Conservation (phyloP, 2,113 vertebrate species). For the Falcunculus frontatus region DNA sequence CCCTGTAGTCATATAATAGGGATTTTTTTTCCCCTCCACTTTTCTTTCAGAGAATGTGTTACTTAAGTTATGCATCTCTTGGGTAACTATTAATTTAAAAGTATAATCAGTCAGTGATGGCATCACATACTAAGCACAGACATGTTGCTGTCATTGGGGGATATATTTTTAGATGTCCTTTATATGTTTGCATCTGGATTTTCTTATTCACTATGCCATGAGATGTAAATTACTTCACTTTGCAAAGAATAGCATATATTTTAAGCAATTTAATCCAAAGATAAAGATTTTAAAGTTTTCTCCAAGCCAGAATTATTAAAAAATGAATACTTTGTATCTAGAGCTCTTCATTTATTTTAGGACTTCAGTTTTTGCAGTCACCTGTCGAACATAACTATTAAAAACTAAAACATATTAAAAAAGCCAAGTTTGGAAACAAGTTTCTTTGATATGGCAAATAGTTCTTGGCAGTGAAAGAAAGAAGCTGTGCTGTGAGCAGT, state of each 20-base stretch:
- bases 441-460: conserved; percentile 31
- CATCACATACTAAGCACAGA: background rate
- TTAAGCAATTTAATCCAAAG: background rate
- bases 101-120: background rate
- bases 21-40: accelerated
- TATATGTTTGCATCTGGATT: background rate
- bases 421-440: conserved; percentile 2
- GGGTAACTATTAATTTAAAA: background rate
- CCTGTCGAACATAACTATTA: background rate
- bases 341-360: background rate
- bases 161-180: background rate
- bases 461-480: conserved; percentile 35
- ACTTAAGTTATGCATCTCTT: background rate
- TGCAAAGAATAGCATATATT: background rate
- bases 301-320: background rate
- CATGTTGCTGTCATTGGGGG: background rate
- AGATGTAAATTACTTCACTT: background rate
- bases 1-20: background rate
- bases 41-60: background rate
- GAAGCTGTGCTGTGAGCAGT: conserved; percentile 41
- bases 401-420: background rate
- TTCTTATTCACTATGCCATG: background rate
- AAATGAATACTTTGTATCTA: background rate
- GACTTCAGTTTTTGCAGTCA: background rate
- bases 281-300: background rate